Base-by-base conservation (phyloP, 2,113 vertebrate genomes). In the Phaethornis superciliosus region DNA sequence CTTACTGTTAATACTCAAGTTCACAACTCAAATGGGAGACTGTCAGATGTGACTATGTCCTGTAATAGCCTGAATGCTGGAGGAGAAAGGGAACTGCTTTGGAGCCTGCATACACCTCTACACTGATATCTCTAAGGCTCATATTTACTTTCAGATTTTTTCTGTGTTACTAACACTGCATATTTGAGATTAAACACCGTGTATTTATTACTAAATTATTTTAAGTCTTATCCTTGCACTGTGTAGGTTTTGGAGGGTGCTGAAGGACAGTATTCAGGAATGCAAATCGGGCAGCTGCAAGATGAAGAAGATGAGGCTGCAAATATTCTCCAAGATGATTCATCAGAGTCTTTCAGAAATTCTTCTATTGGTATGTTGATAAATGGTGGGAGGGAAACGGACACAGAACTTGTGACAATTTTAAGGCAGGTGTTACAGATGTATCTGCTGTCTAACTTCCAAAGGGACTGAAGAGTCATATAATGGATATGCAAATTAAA, bases 231-330 rank as follows among this genome's bases (percentile, higher is more conserved):
- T 85, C 47, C 12, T 89, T 70, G 12, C 21, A 23, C 32, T 32
- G 1, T 67, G 12, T 96, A 99, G 99, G 99, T 99, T 49, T 95
- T 99, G 71, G 99, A 99, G 30, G 98, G 99, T 68, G 97, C 98
- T 40, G 99, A 99, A 78, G 98, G 98, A 95, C 99, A 99, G 85
- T 99, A 98, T 94, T 98, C 98, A 21, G 99, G 98, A 75, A 98
- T 99, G 98, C 99, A 99, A 49, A 98, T 98, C 3, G 98, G 98
- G 55, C 99, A 98, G 32, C 97, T 98, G 5, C 99, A 98, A 93
- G 99, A 99, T 81, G 99, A 99, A 51, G 99, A 99, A 62, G 99
- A 99, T 84, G 99, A 99, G 77, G 95, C 96, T 44, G 32, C 96
- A 5, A 97, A 96, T 24, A 22, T 97, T 54, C 97, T 98, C 21